Percentiles rank a stretch among this genome's conserved stretches.
Conservation (phyloP, 2,113 vertebrate genomes). For the Oreochromis spilurus region DNA sequence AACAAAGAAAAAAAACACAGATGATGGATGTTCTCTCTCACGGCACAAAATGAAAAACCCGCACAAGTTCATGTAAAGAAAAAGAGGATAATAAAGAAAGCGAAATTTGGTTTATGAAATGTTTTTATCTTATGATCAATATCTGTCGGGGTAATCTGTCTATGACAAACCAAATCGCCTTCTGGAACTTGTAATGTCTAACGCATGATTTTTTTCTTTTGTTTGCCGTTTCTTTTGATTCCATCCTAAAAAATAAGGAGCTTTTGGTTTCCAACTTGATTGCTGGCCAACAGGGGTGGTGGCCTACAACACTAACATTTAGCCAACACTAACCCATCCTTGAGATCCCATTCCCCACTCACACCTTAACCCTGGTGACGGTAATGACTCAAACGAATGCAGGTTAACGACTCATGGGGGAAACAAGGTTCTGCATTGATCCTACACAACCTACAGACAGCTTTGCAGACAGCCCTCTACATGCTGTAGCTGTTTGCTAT, state of each 20-base stretch:
- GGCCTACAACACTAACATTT: background rate
- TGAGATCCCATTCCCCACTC: background rate
- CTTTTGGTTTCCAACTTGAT: background rate
- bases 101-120: background rate
- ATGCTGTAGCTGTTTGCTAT: background rate
- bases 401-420: background rate
- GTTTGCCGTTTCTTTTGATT: background rate
- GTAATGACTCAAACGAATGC: background rate
- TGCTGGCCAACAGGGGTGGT: background rate
- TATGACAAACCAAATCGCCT: background rate
- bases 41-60: background rate
- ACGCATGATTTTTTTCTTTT: background rate
- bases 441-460: background rate
- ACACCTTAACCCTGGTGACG: background rate
- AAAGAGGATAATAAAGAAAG: background rate
- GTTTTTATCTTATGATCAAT: background rate
- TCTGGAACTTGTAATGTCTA: background rate
- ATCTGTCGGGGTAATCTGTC: background rate
- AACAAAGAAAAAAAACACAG: conserved; percentile 6
- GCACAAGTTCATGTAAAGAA: background rate
- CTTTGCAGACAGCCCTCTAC: background rate
- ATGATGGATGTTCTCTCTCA: conserved; percentile 39
- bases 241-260: background rate
- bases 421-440: background rate
- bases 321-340: background rate